Evolutionary conservation across 1,140 invertebrate species (phyloP), one percentile per base, ranked within the genome.

Genomic region (Achroia grisella): DNA sequence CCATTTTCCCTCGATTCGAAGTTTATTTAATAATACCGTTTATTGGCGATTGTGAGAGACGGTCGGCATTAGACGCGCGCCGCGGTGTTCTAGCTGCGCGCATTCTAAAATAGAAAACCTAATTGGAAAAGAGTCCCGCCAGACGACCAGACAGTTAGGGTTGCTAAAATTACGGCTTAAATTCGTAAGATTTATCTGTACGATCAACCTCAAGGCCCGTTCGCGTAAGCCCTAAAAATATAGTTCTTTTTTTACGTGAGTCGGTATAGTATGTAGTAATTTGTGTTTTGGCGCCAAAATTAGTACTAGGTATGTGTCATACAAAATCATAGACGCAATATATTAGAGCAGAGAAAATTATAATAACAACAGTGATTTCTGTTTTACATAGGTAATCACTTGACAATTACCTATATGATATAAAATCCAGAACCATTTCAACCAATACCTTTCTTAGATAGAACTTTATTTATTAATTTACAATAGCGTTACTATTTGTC

Each of bases 81-180:
- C 15, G 17, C n/a, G n/a, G 10, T 27, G 27, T 29, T 39, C 47
- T 49, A 28, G 40, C 36, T 15, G 10, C 41, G 30, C 27, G 43
- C 29, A 44, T 40, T 64, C 72, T 62, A 68, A 82, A 82, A 79
- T 82, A 82, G 73, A 71, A 56, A 49, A 52, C 51, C 64, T 71
- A 69, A 74, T 76, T 73, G 63, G 56, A 64, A n/a, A 23, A 56
- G 37, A 39, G 51, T 53, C 53, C 54, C 58, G 65, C 61, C 72
- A 72, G 73, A 77, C 71, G 62, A 43, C 45, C 69, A 69, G 71
- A 71, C 65, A 37, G 58, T 71, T 64, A 60, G 56, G 68, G 62
- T 62, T 62, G 61, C 62, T 65, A 69, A 71, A 67, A 64, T 71
- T 57, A 71, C 49, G 31, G 44, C 47, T 49, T 45, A 44, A 48